phyloP scores from a whole-genome alignment of 2,113 vertebrate genomes.

The Microcebus murinus region DNA sequence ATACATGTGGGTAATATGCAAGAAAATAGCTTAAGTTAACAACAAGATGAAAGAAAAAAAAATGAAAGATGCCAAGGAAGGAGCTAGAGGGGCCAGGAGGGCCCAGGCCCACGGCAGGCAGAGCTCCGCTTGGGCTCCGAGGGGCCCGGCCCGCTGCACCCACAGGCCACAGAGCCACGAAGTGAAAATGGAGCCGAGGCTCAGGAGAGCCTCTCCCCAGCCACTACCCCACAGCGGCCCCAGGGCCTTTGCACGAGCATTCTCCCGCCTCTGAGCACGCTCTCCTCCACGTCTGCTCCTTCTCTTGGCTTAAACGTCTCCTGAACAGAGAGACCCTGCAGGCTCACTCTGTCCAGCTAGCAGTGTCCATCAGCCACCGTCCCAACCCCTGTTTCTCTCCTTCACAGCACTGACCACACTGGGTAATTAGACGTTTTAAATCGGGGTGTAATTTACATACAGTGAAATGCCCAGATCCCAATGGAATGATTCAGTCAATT shows the following conservation, averaged over 20 bases:
- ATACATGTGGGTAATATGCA: neutral
- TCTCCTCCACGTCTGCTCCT: neutral
- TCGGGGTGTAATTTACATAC: neutral
- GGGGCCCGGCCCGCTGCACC: neutral
- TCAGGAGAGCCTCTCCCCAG: neutral
- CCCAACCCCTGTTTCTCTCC: neutral
- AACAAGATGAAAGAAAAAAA: neutral
- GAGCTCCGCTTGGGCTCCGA: neutral
- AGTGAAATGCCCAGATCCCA: neutral
- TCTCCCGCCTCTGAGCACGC: too few relatives aligned
- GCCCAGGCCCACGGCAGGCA: neutral
- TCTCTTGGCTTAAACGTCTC: neutral
- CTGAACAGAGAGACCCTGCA: neutral
- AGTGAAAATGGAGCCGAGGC: accelerated
- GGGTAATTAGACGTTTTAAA: neutral
- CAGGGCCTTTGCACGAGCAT: neutral
- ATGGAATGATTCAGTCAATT: neutral
- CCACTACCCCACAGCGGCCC: neutral
- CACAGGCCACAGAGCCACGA: neutral
- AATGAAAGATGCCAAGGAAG: neutral
- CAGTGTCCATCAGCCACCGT: accelerated
- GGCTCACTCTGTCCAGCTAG: accelerated
- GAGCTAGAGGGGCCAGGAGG: too few relatives aligned
- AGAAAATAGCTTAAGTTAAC: neutral
- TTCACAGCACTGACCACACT: neutral